Evolutionary conservation across 1,140 invertebrate genomes (phyloP).

Genomic region (Forficula auricularia): DNA sequence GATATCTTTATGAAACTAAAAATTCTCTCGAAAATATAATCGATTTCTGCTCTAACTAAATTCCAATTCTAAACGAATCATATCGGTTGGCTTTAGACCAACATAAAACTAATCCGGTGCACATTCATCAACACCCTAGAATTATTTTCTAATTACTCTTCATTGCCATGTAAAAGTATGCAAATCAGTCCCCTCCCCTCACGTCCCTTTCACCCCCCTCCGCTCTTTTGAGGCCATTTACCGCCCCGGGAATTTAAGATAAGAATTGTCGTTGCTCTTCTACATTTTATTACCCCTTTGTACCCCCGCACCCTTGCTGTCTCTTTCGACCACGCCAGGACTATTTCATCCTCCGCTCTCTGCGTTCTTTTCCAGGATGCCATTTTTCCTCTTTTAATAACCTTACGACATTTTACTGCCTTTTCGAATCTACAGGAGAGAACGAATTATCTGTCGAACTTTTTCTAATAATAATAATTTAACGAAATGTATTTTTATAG

Average conservation of each 20-base stretch:
- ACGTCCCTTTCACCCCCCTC: not conserved
- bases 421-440: not conserved
- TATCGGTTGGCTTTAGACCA: too few species aligned
- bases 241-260: too few species aligned
- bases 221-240: too few species aligned
- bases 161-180: slow-evolving; percentile 11
- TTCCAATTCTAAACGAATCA: too few species aligned
- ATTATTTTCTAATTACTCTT: slow-evolving; percentile 10
- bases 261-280: too few species aligned
- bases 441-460: not conserved
- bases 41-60: too few species aligned
- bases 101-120: too few species aligned
- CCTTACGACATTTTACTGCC: not conserved
- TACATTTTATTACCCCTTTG: not conserved
- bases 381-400: slow-evolving; percentile 7
- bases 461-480: not conserved
- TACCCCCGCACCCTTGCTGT: not conserved
- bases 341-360: not conserved
- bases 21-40: too few species aligned
- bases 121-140: not conserved
- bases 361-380: slow-evolving; percentile 4
- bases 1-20: too few species aligned
- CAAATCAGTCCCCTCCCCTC: slow-evolving; percentile 8
- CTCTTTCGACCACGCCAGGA: not conserved
- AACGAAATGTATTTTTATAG: too few species aligned